phyloP scores from a whole-genome alignment of 2,113 vertebrate species.

The Tyrannus savana region DNA sequence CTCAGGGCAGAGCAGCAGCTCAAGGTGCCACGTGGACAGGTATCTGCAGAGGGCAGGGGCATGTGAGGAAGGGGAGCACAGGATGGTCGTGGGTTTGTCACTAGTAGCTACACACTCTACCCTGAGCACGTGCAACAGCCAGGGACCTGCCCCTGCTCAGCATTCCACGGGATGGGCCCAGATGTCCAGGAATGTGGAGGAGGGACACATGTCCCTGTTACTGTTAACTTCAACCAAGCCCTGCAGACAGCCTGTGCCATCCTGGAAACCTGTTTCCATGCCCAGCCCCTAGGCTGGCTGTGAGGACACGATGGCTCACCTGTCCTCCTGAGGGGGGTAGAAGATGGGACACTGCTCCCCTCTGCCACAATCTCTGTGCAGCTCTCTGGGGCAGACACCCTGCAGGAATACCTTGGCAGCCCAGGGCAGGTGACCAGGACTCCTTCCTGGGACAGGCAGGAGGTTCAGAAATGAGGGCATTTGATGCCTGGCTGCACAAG shows the following conservation, averaged over 20 bases:
- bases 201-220: fast-evolving
- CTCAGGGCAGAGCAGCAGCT: neutral
- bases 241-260: neutral
- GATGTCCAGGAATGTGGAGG: neutral
- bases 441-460: neutral
- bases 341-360: neutral
- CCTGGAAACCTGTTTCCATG: neutral
- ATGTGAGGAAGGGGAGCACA: neutral
- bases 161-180: neutral
- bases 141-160: neutral
- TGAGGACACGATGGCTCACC: neutral
- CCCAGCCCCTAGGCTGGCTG: neutral
- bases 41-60: neutral
- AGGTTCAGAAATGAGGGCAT: neutral
- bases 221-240: neutral
- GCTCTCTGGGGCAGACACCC: neutral
- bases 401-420: neutral
- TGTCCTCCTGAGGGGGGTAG: neutral
- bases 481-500: neutral
- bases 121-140: neutral
- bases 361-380: neutral
- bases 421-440: neutral
- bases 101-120: neutral
- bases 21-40: neutral
- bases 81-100: neutral